Base-by-base conservation (phyloP, 2,113 vertebrate species). In the Marmota monax region DNA sequence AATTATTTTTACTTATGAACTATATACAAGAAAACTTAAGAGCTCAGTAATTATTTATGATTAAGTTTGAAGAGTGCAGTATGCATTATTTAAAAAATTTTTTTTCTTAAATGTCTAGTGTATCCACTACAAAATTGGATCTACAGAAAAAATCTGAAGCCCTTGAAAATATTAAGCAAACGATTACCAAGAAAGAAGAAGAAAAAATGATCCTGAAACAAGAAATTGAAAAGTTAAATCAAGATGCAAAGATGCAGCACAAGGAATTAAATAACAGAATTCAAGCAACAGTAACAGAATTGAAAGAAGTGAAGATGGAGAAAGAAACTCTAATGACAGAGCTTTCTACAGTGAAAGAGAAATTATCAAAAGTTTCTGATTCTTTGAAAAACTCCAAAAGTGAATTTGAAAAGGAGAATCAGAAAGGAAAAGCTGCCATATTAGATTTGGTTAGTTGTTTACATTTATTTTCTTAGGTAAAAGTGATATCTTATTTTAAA, bases 321-420 rank as follows among this genome's bases (percentile, higher is more conserved):
- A 99, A 98, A 78, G 99, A 99, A 34, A 48, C 94, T 89, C 97
- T 99, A n/a, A 94, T 96, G 96, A 99, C 99, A 78, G 99, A 99
- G 92, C 98, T 99, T 70, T 92, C 97, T 63, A 94, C 98, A n/a
- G 92, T 98, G 37, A 99, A 99, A 98, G 99, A 99, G 22, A 98
- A 98, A 86, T 97, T 99, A 67, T 98, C 97, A 70, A 98, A 99
- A 97, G 98, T 97, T 95, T 99, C 98, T 32, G 98, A 99, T 90
- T 98, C 98, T 63, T 98, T 99, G 92, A 99, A 99, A 97, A 99
- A 99, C 88, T 98, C 95, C 95, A 99, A 98, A 95, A 98, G 98
- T 95, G 99, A 99, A 92, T 98, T 99, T 97, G 99, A 99, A 92
- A 98, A 98, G n/a, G 99, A 99, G 98, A 99, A 98, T 96, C 99